phyloP scores from a whole-genome alignment of 2,888 invertebrate species.

The Ophioninae sp. region DNA sequence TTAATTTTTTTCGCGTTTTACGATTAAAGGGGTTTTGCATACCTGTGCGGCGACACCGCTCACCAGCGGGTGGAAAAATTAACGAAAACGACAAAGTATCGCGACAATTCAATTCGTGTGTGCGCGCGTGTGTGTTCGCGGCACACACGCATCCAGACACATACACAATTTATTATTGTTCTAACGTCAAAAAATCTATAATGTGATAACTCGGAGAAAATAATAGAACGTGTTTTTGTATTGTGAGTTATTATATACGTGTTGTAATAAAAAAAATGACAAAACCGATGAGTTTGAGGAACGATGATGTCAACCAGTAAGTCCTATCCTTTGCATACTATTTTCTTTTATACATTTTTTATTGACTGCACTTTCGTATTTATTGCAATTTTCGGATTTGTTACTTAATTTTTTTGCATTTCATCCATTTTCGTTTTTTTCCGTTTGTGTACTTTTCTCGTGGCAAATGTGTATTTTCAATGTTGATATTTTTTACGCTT shows the following conservation, averaged over 20 bases:
- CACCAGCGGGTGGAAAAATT: background rate
- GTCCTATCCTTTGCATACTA: no score
- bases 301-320: background rate
- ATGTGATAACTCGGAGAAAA: slow-evolving; percentile 76
- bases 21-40: slow-evolving; percentile 25
- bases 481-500: no score
- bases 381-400: no score
- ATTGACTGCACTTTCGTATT: no score
- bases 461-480: no score
- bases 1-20: slow-evolving; percentile 34
- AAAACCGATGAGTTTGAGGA: slow-evolving; percentile 8
- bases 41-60: background rate
- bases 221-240: slow-evolving; percentile 71
- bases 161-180: slow-evolving; percentile 72
- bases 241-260: slow-evolving; percentile 71
- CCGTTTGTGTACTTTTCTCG: no score
- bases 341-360: no score
- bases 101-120: slow-evolving; percentile 66
- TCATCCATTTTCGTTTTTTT: no score
- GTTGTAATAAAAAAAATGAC: slow-evolving; percentile 71
- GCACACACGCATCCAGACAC: slow-evolving; percentile 40
- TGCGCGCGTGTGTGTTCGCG: background rate
- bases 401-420: no score
- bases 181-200: slow-evolving; percentile 75
- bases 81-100: slow-evolving; percentile 35